Base-by-base conservation (phyloP, 1,140 invertebrate genomes). In the Hycleus phaleratus region DNA sequence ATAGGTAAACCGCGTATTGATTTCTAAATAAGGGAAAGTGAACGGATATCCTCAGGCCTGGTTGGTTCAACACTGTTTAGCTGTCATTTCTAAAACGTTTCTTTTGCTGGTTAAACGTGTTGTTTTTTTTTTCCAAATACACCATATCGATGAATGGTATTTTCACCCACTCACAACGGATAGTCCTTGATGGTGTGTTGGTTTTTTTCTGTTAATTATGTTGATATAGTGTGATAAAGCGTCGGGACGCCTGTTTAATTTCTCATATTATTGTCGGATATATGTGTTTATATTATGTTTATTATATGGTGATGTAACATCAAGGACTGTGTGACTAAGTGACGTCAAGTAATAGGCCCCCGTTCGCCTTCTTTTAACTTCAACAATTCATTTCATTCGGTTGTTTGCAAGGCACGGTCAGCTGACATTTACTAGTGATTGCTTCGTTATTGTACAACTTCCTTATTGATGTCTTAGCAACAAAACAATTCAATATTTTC, bases 1-100 rank as follows among this genome's bases (percentile, higher is more conserved):
- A 57, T 43, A 57, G 46, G 44, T 46, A 49, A 55, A 62, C 54
- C 47, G 53, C 56, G 60, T 61, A 67, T 67, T 65, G 59, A 60
- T 67, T 67, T 67, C 65, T 67, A 67, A 67, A 65, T 63, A 67
- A 67, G 65, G 65, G 65, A 67, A 67, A 67, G 65, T 67, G 65
- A 67, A 67, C 65, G 65, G 65, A 67, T 67, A 65, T 67, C 65
- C 65, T 67, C 60, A 58, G 65, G 65, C 63, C 48, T 58, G 48
- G 32, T 32, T 32, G 32, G 32, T 32, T 32, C 32, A 32, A 32
- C 32, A 32, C 32, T 32, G 32, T 38, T 50, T 57, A 49, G 44
- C 55, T 57, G 51, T 61, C 54, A 58, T 56, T 60, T 46, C 46
- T 52, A n/a, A 52, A 43, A 43, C 50, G 50, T 26, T 52, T 46